phyloP scores from a whole-genome alignment of 2,113 vertebrate species.

The Tympanuchus pallidicinctus region DNA sequence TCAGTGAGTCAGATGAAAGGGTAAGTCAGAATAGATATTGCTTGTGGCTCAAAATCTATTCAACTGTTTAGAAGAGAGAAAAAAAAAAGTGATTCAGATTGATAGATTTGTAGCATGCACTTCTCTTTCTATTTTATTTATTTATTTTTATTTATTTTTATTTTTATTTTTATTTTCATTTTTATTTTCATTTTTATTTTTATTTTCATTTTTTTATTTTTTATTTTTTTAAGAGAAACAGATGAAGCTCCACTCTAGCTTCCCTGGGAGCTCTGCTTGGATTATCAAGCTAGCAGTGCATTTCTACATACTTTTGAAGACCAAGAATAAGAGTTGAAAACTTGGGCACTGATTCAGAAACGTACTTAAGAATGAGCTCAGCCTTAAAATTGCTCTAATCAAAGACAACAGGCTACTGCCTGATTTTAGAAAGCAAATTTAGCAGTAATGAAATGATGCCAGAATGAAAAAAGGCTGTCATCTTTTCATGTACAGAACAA shows the following conservation, averaged over 20 bases:
- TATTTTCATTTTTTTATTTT: neutral
- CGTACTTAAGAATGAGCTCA: neutral
- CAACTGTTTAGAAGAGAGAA: neutral
- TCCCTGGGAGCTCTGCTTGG: neutral
- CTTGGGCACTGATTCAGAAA: neutral
- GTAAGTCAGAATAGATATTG: neutral
- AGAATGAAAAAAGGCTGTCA: neutral
- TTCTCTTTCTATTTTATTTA: neutral
- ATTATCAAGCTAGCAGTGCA: neutral
- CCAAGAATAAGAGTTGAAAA: neutral
- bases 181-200: neutral
- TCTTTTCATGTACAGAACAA: neutral
- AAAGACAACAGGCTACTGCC: neutral
- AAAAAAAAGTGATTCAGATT: neutral
- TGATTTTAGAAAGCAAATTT: constrained; percentile 43
- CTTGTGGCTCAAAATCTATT: neutral
- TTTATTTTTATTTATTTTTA: neutral
- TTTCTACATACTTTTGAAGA: neutral
- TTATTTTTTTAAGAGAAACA: neutral
- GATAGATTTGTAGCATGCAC: neutral
- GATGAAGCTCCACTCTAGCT: neutral
- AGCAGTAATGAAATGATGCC: constrained; percentile 1
- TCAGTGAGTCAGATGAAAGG: constrained; percentile 24
- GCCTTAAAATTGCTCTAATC: constrained; percentile 17
- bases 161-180: neutral